Conservation (phyloP, 2,888 invertebrate species). For the Drosophila tanythrix region DNA sequence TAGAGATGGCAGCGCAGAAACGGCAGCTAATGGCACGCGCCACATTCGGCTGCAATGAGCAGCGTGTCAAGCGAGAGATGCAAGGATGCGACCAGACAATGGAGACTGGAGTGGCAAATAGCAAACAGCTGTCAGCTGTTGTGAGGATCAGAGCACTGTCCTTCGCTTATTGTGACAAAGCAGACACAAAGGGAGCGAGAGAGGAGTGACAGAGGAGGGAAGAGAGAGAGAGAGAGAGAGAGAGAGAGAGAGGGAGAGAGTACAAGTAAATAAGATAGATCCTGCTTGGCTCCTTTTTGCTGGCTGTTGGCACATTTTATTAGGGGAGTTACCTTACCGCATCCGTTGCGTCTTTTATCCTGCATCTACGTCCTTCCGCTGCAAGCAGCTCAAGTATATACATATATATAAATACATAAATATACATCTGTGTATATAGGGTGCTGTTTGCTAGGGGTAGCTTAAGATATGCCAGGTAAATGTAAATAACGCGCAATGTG, state of each 20-base stretch:
- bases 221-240: neutral
- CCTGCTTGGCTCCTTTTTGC: slow-evolving; percentile 32
- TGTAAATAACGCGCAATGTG: slow-evolving; percentile 40
- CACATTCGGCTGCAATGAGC: slow-evolving; percentile 42
- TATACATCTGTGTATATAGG: slow-evolving; percentile 21
- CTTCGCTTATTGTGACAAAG: slow-evolving; percentile 43
- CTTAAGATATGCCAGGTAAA: slow-evolving; percentile 54
- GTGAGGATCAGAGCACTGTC: slow-evolving; percentile 56
- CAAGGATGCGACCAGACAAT: slow-evolving; percentile 22
- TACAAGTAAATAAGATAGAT: slow-evolving; percentile 55
- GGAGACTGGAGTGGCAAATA: slow-evolving; percentile 6
- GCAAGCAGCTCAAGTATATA: slow-evolving; percentile 19
- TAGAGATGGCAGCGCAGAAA: slow-evolving; percentile 18
- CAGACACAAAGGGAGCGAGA: slow-evolving; percentile 9
- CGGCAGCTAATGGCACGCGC: slow-evolving; percentile 64
- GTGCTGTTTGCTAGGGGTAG: slow-evolving; percentile 38
- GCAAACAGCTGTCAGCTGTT: slow-evolving; percentile 77
- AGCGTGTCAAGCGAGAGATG: slow-evolving; percentile 6
- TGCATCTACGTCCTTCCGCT: slow-evolving; percentile 65
- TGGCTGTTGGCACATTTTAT: slow-evolving; percentile 59
- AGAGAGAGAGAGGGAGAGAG: neutral
- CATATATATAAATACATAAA: neutral
- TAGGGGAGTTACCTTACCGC: slow-evolving; percentile 74
- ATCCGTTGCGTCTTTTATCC: slow-evolving; percentile 66
- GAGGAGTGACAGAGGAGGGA: neutral